Base-by-base conservation (phyloP, 2,888 invertebrate species). In the Xylota sylvarum region DNA sequence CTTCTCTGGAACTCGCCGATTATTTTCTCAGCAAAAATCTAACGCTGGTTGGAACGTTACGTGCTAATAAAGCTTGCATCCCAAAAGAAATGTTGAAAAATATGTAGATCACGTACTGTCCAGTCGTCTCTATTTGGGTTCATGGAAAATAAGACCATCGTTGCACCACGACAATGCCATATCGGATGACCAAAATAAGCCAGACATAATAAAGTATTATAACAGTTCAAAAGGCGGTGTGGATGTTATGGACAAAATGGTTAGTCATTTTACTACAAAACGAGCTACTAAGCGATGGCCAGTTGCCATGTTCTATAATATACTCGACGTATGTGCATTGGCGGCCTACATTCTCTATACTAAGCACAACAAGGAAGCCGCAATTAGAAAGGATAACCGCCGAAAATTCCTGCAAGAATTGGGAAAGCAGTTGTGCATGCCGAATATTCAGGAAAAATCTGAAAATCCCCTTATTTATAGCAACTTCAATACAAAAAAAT, bases 11-110 rank as follows among this genome's bases (percentile, higher is more conserved):
- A 6, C 48, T 83, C 48, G 70, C 56, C 9, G 70, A 82, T 48
- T 50, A 76, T 43, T 32, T 64, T n/a, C 23, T 55, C 30, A 70
- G 35, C 4, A 62, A 48, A 69, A 35, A 62, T 32, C 48, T 67
- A 5, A 52, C 65, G 17, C 58, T 58, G 50, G 70, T 64, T 48
- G 74, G 62, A 62, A 77, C 72, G 6, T 37, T 83, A 50, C 64
- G 77, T 2, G 27, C 46, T 23, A 83, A 72, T 52, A 72, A 70
- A 67, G 56, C 30, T 17, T 55, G 40, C 27, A 37, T 83, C 32
- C 77, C 72, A 6, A 58, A 10, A 4, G 77, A 83, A 30, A 37
- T 60, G 23, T 48, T 60, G 27, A 19, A 32, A 32, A 72, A 58
- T 17, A n/a, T n/a, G n/a, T n/a, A 52, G 50, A 37, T 27, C 35